These are phyloP conservation scores for Chirona hameri DNA, from an alignment of 2,888 invertebrate genomes.

Conservation along the genomic window DNA sequence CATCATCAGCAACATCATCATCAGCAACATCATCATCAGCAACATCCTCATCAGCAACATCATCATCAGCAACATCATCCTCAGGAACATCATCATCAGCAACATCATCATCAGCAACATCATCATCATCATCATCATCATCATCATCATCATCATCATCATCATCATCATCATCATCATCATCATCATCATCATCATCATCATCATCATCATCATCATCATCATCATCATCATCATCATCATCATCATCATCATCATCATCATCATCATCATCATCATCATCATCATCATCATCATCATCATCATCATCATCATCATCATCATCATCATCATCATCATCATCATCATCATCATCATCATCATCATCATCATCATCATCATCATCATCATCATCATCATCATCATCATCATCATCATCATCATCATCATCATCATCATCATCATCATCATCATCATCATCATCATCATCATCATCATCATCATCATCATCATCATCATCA, in stretches of 20 bases:
- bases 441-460: background rate
- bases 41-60: too few species aligned
- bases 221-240: background rate
- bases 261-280: background rate
- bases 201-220: background rate
- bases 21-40: too few species aligned
- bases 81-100: too few species aligned
- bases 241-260: background rate
- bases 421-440: background rate
- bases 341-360: background rate
- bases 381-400: background rate
- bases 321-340: background rate
- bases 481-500: background rate
- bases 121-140: background rate
- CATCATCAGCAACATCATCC: too few species aligned
- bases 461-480: background rate
- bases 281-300: background rate
- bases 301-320: background rate
- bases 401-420: background rate
- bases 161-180: slow-evolving; percentile 5
- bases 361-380: background rate
- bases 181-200: background rate
- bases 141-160: background rate
- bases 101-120: too few species aligned
- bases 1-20: too few species aligned